Evolutionary conservation across 2,797 vertebrate species (phyloP), one percentile per base, ranked within the genome.

Genomic region (Micropoecilia bifurca): DNA sequence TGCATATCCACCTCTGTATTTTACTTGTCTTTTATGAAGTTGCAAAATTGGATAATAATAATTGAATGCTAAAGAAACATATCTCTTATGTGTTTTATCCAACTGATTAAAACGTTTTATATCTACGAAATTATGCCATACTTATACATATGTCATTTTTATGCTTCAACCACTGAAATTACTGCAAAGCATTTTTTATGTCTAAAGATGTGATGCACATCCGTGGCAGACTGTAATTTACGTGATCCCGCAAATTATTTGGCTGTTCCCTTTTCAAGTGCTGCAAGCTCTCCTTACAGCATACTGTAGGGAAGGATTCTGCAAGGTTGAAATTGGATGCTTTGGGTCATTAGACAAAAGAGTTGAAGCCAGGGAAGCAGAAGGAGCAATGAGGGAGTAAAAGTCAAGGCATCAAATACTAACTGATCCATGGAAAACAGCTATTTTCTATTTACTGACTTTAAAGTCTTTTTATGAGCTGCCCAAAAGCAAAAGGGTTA

Each of bases 401-500:
- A 79, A 59, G 33, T 33, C 13, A 77, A 1, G 13, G 36, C 22
- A 69, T 57, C 66, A 68, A 41, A 36, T 41, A 48, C 3, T 68
- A 30, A 76, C 46, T 78, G 76, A 41, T 57, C 18, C 36, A 13
- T 68, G 57, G 57, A 36, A 63, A 66, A 28, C 41, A 45, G 14
- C n/a, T n/a, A 25, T 55, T 47, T 78, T 78, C 69, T 36, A 76
- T 77, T 71, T 68, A 30, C n/a, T 73, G 33, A 55, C 41, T 57
- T 78, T 48, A 55, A 72, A 48, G 41, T 61, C n/a, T 75, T 77
- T 78, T 74, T 73, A 53, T 59, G 12, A 69, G 47, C 61, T 28
- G n/a, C 6, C n/a, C 10, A 59, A 59, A 69, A 36, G 61, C 20
- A 12, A 53, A 66, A 48, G 46, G 78, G 48, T 48, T 76, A 61